phyloP scores from a whole-genome alignment of 1,140 invertebrate genomes.

The Eumeta japonica region DNA sequence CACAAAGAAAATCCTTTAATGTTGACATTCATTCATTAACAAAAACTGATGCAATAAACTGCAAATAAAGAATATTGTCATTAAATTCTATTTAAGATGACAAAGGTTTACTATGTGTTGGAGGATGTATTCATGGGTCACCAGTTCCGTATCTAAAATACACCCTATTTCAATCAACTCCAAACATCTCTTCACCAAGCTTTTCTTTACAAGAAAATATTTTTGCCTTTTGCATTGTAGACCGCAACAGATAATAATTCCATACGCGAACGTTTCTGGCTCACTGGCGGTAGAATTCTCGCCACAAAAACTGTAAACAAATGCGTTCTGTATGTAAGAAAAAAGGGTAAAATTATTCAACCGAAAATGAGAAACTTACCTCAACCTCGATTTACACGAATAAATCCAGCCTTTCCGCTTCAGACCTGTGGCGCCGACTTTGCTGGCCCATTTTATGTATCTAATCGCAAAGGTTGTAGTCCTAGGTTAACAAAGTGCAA shows the following conservation, averaged over 20 bases:
- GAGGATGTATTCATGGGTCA: neutral
- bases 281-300: too few species aligned
- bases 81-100: neutral
- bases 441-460: conserved; percentile 18
- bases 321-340: conserved; percentile 3
- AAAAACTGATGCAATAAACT: neutral
- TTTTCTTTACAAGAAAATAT: conserved; percentile 4
- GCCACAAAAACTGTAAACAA: too few species aligned
- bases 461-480: conserved; percentile 15
- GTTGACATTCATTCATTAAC: neutral
- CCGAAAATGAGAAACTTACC: conserved; percentile 12
- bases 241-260: conserved; percentile 5
- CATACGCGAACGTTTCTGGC: conserved; percentile 7
- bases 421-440: conserved; percentile 15
- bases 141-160: neutral
- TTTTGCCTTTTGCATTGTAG: conserved; percentile 3
- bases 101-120: neutral
- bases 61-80: neutral
- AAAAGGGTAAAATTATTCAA: too few species aligned
- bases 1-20: neutral
- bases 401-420: conserved; percentile 9
- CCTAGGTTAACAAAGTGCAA: conserved; percentile 17
- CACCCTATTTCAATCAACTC: neutral
- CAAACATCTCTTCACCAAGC: neutral
- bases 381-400: neutral